Evolutionary conservation across 2,113 vertebrate genomes (phyloP).

Genomic region (Laticauda laticaudata): DNA sequence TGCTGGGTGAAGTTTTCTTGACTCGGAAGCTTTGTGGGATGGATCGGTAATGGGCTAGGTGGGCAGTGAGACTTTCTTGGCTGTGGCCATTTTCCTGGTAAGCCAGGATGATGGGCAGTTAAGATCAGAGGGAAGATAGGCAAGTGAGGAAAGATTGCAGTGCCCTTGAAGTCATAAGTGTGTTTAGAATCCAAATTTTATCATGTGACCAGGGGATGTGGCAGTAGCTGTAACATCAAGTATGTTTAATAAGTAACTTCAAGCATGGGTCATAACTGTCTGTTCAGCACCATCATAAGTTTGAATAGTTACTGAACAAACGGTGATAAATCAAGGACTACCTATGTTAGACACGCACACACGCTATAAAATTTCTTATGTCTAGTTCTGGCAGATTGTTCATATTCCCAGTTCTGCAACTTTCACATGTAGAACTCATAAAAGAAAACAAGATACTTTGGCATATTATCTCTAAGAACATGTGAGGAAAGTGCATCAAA

Average conservation of each 20-base stretch:
- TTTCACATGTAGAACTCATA: background rate
- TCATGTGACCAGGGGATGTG: background rate
- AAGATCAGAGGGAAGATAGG: background rate
- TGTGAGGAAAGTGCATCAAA: conserved; percentile 14
- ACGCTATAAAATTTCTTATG: background rate
- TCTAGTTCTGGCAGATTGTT: background rate
- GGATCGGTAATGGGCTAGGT: background rate
- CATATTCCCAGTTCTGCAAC: background rate
- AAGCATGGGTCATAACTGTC: background rate
- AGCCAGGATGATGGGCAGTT: background rate
- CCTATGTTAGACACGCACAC: background rate
- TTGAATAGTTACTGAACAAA: background rate
- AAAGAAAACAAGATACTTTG: background rate
- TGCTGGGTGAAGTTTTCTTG: background rate
- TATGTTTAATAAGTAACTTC: background rate
- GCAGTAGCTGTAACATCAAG: background rate
- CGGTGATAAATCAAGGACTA: background rate
- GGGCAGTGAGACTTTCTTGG: background rate
- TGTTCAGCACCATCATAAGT: background rate
- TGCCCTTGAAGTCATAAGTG: background rate
- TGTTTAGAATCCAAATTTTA: background rate
- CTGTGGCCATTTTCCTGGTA: background rate
- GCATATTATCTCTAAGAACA: background rate
- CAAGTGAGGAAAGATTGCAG: background rate
- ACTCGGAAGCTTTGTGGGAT: background rate